These are phyloP conservation scores for Sialia sialis DNA, from an alignment of 2,113 vertebrate genomes.

Conservation along the genomic window DNA sequence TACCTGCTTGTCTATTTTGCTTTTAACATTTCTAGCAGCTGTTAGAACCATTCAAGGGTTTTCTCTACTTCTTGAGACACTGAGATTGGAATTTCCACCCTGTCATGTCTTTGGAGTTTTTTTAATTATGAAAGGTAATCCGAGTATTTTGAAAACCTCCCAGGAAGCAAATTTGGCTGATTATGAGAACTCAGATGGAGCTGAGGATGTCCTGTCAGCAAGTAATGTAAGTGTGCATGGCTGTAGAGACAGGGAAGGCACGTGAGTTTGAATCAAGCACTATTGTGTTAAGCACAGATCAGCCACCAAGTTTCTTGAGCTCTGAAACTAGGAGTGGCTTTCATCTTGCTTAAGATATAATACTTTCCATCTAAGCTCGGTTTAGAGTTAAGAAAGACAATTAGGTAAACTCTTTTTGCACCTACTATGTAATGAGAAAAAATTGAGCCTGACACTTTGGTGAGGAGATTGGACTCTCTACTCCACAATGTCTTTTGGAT, in stretches of 20 bases:
- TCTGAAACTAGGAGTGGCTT: neutral
- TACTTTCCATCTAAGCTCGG: neutral
- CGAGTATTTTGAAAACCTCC: neutral
- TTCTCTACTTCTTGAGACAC: neutral
- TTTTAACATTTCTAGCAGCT: neutral
- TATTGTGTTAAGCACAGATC: neutral
- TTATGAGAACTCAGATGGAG: neutral
- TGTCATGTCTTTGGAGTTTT: neutral
- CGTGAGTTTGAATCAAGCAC: neutral
- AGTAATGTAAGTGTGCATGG: fast-evolving
- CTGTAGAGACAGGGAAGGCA: neutral
- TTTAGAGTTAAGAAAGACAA: neutral
- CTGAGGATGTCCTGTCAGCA: neutral
- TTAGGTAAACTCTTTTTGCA: neutral
- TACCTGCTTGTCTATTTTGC: neutral
- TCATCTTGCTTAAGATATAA: neutral
- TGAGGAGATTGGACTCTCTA: neutral
- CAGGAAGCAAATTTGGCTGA: neutral
- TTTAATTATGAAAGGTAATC: neutral
- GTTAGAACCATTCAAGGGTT: neutral
- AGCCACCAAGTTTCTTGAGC: neutral
- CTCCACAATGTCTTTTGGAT: neutral
- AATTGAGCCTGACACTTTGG: neutral
- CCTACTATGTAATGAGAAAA: neutral
- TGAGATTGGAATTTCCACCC: neutral